Conservation (phyloP, 2,797 vertebrate species). For the Sarcoramphus papa region DNA sequence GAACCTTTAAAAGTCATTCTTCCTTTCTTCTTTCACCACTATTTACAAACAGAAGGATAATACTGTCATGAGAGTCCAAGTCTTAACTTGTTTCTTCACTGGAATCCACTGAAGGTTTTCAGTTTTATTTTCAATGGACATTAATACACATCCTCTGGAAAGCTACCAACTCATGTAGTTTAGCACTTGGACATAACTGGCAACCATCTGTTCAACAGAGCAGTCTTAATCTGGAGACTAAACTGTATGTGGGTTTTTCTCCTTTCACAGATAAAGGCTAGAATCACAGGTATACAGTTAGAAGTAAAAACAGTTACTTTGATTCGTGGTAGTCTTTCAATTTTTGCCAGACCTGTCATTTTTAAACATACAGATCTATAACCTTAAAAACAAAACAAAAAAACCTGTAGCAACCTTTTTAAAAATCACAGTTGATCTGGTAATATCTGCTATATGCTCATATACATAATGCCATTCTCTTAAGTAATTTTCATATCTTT, state of each 20-base stretch:
- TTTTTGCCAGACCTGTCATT: background rate
- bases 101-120: background rate
- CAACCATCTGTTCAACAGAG: background rate
- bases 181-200: background rate
- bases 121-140: background rate
- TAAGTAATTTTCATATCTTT: background rate
- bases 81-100: background rate
- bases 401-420: background rate
- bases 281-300: background rate
- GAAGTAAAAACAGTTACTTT: background rate
- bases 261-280: background rate
- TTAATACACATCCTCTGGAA: background rate
- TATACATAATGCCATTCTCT: background rate
- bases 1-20: background rate
- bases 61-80: background rate
- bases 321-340: background rate
- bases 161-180: background rate
- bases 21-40: background rate
- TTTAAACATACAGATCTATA: background rate
- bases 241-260: background rate
- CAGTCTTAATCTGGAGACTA: background rate
- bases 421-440: background rate
- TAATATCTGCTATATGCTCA: background rate
- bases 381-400: background rate
- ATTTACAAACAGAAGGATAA: background rate